phyloP scores from a whole-genome alignment of 2,797 vertebrate genomes.

The Naso thynnoides region DNA sequence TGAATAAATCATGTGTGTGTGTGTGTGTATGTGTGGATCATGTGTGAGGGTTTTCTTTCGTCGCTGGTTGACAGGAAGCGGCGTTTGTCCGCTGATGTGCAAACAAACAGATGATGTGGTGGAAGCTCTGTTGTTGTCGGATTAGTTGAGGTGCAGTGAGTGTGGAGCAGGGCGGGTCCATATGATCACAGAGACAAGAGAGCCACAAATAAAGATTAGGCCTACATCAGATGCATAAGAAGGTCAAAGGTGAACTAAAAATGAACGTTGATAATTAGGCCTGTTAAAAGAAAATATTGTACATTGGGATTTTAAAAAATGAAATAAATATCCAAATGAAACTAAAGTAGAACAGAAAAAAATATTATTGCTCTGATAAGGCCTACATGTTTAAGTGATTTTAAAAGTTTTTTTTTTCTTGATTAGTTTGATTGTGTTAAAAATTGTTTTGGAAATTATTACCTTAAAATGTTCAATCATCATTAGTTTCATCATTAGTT shows the following conservation, averaged over 20 bases:
- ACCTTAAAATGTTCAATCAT: not conserved
- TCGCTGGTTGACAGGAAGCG: constrained; percentile 13
- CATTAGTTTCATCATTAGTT: not conserved
- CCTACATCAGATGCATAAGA: not conserved
- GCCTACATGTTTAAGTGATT: too few species aligned
- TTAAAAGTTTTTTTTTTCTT: too few species aligned
- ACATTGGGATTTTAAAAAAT: too few species aligned
- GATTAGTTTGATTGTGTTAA: too few species aligned
- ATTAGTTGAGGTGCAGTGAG: not conserved
- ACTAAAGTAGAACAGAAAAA: not conserved
- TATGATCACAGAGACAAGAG: too few species aligned
- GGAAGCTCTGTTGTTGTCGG: not conserved
- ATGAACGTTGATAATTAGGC: not conserved
- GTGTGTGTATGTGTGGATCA: constrained; percentile 25
- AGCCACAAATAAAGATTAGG: too few species aligned
- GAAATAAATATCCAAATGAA: not conserved
- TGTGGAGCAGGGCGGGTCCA: constrained; percentile 21
- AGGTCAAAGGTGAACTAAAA: not conserved
- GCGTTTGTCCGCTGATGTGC: constrained; percentile 2
- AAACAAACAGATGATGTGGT: not conserved
- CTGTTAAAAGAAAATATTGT: too few species aligned
- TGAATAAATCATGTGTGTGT: constrained; percentile 60
- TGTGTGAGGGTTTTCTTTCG: constrained; percentile 3
- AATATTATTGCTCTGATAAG: too few species aligned
- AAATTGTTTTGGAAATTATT: too few species aligned